phyloP scores from a whole-genome alignment of 2,113 vertebrate species.

The Corydoras maculifer region DNA sequence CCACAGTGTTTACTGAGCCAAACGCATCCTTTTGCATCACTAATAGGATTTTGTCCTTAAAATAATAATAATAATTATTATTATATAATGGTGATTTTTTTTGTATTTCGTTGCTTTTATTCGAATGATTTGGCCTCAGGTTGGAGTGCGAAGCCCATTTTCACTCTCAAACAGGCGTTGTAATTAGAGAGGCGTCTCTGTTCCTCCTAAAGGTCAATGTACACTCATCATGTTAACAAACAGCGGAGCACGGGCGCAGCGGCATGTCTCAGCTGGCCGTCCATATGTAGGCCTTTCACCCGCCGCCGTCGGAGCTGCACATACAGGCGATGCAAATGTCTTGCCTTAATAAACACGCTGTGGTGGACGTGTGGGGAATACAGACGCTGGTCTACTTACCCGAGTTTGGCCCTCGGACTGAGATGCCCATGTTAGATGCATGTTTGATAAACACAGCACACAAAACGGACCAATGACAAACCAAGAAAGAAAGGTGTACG shows the following conservation, averaged over 20 bases:
- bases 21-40: conserved; percentile 14
- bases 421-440: conserved; percentile 57
- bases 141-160: too few relatives aligned
- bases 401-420: conserved; percentile 54
- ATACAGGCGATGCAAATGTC: conserved; percentile 36
- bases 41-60: too few relatives aligned
- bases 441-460: conserved; percentile 58
- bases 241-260: conserved; percentile 37
- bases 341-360: conserved; percentile 48
- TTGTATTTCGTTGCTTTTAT: too few relatives aligned
- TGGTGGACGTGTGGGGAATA: conserved; percentile 42
- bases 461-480: conserved; percentile 58
- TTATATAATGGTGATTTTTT: too few relatives aligned
- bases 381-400: conserved; percentile 50
- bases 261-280: conserved; percentile 44
- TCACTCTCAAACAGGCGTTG: too few relatives aligned
- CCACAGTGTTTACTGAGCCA: conserved; percentile 45
- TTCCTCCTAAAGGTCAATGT: conserved; percentile 23
- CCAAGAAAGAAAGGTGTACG: conserved; percentile 52
- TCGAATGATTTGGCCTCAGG: too few relatives aligned
- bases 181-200: background rate
- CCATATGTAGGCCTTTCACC: conserved; percentile 45
- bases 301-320: background rate
- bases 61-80: too few relatives aligned
- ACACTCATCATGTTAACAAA: conserved; percentile 13